Conservation (phyloP, 2,113 vertebrate genomes). For the Misgurnus anguillicaudatus region DNA sequence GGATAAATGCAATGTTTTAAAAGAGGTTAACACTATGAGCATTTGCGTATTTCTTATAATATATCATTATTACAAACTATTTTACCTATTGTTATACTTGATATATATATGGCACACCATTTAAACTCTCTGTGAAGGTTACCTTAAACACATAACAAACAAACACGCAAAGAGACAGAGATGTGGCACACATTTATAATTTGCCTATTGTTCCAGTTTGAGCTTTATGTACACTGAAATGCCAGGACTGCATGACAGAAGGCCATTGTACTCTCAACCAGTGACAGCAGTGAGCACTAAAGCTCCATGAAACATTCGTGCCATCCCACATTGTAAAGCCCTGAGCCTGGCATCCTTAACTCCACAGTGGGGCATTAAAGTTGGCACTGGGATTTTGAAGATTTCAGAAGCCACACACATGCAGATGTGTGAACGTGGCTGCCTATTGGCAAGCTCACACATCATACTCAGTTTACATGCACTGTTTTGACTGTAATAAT, state of each 20-base stretch:
- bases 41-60: background rate
- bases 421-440: conserved; percentile 29
- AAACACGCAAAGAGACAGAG: background rate
- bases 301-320: conserved; percentile 1
- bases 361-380: conserved; percentile 27
- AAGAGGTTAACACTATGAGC: background rate
- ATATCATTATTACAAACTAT: background rate
- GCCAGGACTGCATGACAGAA: conserved; percentile 13
- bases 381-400: conserved; percentile 15
- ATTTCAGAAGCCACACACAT: conserved; percentile 22
- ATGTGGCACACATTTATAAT: background rate
- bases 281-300: conserved; percentile 21
- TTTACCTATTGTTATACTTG: background rate
- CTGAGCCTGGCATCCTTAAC: conserved; percentile 13
- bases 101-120: conserved; percentile 21
- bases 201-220: conserved; percentile 29
- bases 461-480: background rate
- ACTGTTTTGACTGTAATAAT: background rate
- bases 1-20: background rate
- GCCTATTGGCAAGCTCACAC: background rate
- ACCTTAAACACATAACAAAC: background rate
- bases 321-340: conserved; percentile 27
- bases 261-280: conserved; percentile 21
- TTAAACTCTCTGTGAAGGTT: conserved; percentile 11
- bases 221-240: conserved; percentile 10